Conservation (phyloP, 2,888 invertebrate genomes). For the Magallana nippona region DNA sequence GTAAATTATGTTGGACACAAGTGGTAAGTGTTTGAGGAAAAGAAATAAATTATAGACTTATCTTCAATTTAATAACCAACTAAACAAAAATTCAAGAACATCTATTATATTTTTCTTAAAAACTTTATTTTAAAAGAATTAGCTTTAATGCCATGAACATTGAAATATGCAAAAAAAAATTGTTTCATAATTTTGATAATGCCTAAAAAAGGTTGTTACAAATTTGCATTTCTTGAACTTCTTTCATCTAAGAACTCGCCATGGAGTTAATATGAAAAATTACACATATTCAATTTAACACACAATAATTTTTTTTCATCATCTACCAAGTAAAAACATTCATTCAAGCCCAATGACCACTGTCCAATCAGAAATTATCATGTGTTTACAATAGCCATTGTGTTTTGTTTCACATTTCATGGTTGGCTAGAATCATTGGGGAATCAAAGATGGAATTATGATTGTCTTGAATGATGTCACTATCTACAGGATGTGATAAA, state of each 20-base stretch:
- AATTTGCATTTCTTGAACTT: background rate
- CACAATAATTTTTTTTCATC: background rate
- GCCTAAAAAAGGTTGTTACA: background rate
- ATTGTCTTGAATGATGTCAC: conserved; percentile 19
- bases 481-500: conserved; percentile 31
- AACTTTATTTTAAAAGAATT: background rate
- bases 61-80: background rate
- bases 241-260: background rate
- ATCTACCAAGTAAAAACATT: conserved; percentile 2
- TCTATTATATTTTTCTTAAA: background rate
- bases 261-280: background rate
- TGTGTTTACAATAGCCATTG: background rate
- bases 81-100: background rate
- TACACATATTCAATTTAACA: background rate
- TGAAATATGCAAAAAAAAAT: conserved; percentile 19
- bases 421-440: conserved; percentile 33
- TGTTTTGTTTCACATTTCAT: background rate
- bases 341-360: conserved; percentile 28
- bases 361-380: background rate
- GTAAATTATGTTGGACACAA: too few species aligned
- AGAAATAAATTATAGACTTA: background rate
- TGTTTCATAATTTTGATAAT: background rate
- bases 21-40: too few species aligned
- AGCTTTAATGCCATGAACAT: conserved; percentile 31
- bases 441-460: conserved; percentile 32